Conservation (phyloP, 1,140 invertebrate species). For the Drosophila novamexicana region DNA sequence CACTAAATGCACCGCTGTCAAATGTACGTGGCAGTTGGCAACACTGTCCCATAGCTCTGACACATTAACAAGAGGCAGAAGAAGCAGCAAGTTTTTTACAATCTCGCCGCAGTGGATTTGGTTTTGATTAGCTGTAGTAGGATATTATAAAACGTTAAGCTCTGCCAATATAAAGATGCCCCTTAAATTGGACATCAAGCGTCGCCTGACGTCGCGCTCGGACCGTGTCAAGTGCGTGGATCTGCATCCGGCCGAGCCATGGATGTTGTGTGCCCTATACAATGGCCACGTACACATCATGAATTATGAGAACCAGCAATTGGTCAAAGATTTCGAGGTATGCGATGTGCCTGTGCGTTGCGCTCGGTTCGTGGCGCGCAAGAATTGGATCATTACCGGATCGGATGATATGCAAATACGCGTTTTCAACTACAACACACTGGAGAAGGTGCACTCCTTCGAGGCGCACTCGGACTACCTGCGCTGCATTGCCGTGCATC, state of each 20-base stretch:
- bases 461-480: conserved; percentile 99
- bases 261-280: conserved; percentile 99
- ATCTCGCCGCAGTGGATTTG: conserved; percentile 47
- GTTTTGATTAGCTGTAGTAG: conserved; percentile 38
- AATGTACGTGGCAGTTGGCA: conserved; percentile 64
- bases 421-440: conserved; percentile 99
- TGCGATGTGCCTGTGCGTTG: conserved; percentile 98
- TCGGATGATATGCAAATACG: conserved; percentile 98
- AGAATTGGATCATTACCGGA: conserved; percentile 99
- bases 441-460: conserved; percentile 97
- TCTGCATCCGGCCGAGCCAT: conserved; percentile 98
- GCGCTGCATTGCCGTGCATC: conserved; percentile 98
- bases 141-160: conserved; percentile 10
- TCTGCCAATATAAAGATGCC: conserved; percentile 86
- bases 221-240: conserved; percentile 99
- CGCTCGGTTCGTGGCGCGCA: conserved; percentile 97
- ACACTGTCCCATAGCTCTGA: conserved; percentile 57
- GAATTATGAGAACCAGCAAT: conserved; percentile 97
- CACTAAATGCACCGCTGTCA: conserved; percentile 20
- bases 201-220: conserved; percentile 97
- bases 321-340: conserved; percentile 87
- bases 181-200: conserved; percentile 98
- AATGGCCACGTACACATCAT: conserved; percentile 99
- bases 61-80: conserved; percentile 62
- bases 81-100: conserved; percentile 63